Evolutionary conservation across 2,888 invertebrate species (phyloP).

Genomic region (Schrankia costaestrigalis): DNA sequence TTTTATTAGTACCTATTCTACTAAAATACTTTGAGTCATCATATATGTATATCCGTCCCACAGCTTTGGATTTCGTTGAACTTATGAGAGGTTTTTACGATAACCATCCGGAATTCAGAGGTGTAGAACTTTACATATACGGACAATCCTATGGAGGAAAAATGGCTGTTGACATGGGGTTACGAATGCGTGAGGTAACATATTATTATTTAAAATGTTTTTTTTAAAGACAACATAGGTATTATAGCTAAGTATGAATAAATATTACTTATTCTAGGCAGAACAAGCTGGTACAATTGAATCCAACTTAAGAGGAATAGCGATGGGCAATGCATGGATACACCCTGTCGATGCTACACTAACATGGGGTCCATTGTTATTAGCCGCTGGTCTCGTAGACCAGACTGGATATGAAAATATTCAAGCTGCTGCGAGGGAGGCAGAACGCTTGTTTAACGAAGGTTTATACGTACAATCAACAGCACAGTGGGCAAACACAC

Average conservation of each 20-base stretch:
- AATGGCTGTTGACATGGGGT: constrained; percentile 92
- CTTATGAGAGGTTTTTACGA: constrained; percentile 86
- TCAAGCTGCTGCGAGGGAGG: constrained; percentile 76
- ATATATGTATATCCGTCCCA: too few relatives aligned
- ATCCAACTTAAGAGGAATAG: constrained; percentile 88
- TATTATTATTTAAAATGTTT: constrained; percentile 1
- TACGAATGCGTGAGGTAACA: constrained; percentile 76
- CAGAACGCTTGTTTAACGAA: constrained; percentile 78
- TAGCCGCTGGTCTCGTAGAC: constrained; percentile 87
- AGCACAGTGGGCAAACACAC: constrained; percentile 82
- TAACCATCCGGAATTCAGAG: constrained; percentile 84
- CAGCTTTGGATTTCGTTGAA: constrained; percentile 87
- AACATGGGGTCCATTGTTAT: constrained; percentile 90
- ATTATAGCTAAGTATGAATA: background rate
- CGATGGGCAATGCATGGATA: constrained; percentile 94
- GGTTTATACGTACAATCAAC: constrained; percentile 83
- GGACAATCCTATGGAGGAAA: constrained; percentile 96
- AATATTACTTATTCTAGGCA: constrained; percentile 71
- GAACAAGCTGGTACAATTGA: constrained; percentile 81
- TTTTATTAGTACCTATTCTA: too few relatives aligned
- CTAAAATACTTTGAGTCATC: too few relatives aligned
- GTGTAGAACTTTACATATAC: constrained; percentile 89
- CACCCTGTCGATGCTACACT: constrained; percentile 91
- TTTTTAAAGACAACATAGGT: background rate
- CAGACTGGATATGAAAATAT: constrained; percentile 82